Evolutionary conservation across 2,888 invertebrate genomes (phyloP), one percentile per base, ranked within the genome.

Genomic region (Erebia epiphron): DNA sequence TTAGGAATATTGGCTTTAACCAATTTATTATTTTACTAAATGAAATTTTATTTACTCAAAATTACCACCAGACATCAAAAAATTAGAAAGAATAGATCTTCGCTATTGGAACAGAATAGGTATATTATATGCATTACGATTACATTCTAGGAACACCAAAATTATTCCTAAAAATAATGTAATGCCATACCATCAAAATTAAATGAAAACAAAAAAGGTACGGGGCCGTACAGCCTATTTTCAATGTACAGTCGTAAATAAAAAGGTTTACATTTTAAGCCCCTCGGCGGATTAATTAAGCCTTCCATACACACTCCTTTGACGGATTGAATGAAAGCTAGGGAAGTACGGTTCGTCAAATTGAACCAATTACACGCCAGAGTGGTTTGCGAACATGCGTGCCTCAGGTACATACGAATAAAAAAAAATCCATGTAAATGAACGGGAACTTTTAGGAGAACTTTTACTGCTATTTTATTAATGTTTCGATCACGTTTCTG

Each of bases 321-420:
- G 70, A 72, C 68, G 58, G 66, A 66, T 56, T 63, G 72, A 70
- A 68, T 58, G 63, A 70, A 74, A 67, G 67, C 70, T 68, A 66
- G 71, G 72, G 62, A 54, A 50, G 66, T 50, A 62, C 64, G 63
- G 66, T 67, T 74, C 62, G 62, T 56, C 61, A 73, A 71, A 73
- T 73, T 73, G 65, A 71, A 72, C 72, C 74, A 74, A 72, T 74
- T 70, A 74, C 52, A 67, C 18, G 14, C 57, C 35, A 11, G 8
- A 64, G 41, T 16, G 11, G 8, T 21, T 10, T 18, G 56, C 8
- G 26, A 57, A 14, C 13, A 14, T 26, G 18, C 13, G 58, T 11
- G 8, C 13, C 9, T 13, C 1, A 9, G 1, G 9, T 21, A 57
- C 26, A 57, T 13, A 57, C 57, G 5, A 5, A 14, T 21, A 21